phyloP scores from a whole-genome alignment of 30 jellyfish, hydroid and myxozoan genomes.

The Chironex yamaguchii region DNA sequence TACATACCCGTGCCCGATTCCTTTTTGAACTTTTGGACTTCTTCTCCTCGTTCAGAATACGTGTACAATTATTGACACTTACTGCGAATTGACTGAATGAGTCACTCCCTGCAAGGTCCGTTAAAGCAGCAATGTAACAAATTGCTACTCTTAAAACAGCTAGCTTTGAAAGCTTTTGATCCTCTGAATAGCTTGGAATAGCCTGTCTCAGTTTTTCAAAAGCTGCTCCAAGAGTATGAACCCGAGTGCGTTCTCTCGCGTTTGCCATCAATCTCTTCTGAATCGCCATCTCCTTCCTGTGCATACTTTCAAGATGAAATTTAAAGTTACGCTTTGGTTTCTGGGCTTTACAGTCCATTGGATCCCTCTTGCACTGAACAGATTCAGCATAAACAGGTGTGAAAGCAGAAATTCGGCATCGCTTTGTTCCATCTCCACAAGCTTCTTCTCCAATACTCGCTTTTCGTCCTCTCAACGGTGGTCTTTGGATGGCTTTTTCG shows the following conservation, averaged over 20 bases:
- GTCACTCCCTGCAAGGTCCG: neutral
- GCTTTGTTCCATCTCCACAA: too few relatives aligned
- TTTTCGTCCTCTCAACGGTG: too few relatives aligned
- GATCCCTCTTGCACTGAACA: neutral
- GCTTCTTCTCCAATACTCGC: too few relatives aligned
- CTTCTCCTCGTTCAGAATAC: neutral
- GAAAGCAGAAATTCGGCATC: neutral
- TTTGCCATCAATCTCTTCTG: constrained; percentile 66
- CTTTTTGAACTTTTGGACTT: neutral
- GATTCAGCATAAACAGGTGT: neutral
- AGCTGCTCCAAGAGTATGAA: constrained; percentile 62
- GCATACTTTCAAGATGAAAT: neutral
- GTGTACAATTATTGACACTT: neutral
- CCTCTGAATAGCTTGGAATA: constrained; percentile 68
- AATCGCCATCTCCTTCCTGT: neutral
- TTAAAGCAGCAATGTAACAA: constrained; percentile 51
- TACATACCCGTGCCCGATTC: too few relatives aligned
- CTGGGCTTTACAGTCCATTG: neutral
- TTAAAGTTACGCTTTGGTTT: neutral
- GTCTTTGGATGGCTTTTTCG: too few relatives aligned
- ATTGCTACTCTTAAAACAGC: constrained; percentile 71
- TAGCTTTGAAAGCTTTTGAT: constrained; percentile 66
- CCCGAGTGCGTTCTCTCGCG: constrained; percentile 74
- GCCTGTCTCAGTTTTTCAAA: constrained; percentile 59
- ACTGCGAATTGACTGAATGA: neutral